phyloP scores from a whole-genome alignment of 2,797 vertebrate genomes.

The Melanotaenia trifasciata region DNA sequence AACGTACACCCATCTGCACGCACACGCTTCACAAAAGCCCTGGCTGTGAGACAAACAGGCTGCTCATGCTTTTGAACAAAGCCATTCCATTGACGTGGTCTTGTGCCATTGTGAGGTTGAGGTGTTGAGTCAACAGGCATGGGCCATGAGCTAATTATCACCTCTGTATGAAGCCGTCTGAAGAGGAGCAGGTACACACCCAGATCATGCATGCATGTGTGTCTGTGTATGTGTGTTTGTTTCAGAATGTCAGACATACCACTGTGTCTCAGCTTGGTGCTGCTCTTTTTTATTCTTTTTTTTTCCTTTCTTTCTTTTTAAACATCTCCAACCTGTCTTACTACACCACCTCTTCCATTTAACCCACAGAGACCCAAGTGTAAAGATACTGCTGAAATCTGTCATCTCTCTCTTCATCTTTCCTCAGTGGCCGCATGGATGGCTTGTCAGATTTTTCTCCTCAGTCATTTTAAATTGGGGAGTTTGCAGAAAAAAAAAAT shows the following conservation, averaged over 20 bases:
- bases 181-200: constrained; percentile 61
- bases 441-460: constrained; percentile 54
- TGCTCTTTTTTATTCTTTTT: constrained; percentile 19
- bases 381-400: constrained; percentile 54
- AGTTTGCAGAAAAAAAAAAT: constrained; percentile 54
- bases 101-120: constrained; percentile 43
- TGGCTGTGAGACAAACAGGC: constrained; percentile 68
- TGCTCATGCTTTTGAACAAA: constrained; percentile 62
- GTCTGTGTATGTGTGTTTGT: constrained; percentile 32
- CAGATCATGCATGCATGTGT: constrained; percentile 18
- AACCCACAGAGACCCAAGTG: constrained; percentile 54
- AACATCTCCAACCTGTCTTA: constrained; percentile 30
- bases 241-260: constrained; percentile 56
- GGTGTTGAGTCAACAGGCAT: constrained; percentile 55
- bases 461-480: constrained; percentile 56
- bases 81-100: constrained; percentile 20
- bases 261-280: constrained; percentile 41
- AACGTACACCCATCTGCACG: constrained; percentile 36
- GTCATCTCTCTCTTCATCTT: constrained; percentile 42
- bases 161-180: constrained; percentile 71
- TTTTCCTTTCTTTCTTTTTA: not conserved
- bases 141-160: constrained; percentile 75
- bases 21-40: constrained; percentile 47
- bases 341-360: constrained; percentile 42
- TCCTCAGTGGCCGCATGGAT: constrained; percentile 23